Evolutionary conservation across 2,797 vertebrate genomes (phyloP).

Genomic region (Babyrousa celebensis): DNA sequence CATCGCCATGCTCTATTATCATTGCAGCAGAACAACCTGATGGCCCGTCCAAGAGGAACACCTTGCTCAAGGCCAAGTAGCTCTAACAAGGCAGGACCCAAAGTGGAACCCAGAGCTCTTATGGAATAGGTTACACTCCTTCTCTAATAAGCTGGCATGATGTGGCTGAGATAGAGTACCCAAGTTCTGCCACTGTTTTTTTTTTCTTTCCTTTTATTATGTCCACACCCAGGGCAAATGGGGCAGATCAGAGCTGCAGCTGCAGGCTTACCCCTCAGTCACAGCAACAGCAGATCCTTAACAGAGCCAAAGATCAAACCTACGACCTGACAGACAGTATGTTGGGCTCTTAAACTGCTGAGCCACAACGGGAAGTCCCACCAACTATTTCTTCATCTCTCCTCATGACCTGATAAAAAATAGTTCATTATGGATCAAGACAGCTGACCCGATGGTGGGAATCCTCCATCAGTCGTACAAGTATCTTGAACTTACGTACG

Average conservation of each 20-base stretch:
- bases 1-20: neutral
- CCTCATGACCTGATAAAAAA: neutral
- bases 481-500: neutral
- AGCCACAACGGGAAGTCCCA: too few relatives aligned
- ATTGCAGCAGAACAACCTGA: too few relatives aligned
- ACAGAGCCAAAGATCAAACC: too few relatives aligned
- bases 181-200: neutral
- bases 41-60: neutral
- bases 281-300: too few relatives aligned
- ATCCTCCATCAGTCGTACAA: accelerated
- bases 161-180: neutral
- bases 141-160: neutral
- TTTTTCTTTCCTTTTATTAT: too few relatives aligned
- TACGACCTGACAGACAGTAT: too few relatives aligned
- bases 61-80: neutral
- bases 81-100: neutral
- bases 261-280: too few relatives aligned
- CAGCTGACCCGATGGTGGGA: neutral
- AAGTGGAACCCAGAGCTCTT: neutral
- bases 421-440: neutral
- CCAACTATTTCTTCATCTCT: neutral
- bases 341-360: too few relatives aligned
- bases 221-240: too few relatives aligned
- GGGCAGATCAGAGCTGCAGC: too few relatives aligned
- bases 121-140: accelerated